Percentiles rank a stretch among this genome's conserved stretches.
Conservation (phyloP, 2,797 vertebrate genomes). For the Helostoma temminkii region DNA sequence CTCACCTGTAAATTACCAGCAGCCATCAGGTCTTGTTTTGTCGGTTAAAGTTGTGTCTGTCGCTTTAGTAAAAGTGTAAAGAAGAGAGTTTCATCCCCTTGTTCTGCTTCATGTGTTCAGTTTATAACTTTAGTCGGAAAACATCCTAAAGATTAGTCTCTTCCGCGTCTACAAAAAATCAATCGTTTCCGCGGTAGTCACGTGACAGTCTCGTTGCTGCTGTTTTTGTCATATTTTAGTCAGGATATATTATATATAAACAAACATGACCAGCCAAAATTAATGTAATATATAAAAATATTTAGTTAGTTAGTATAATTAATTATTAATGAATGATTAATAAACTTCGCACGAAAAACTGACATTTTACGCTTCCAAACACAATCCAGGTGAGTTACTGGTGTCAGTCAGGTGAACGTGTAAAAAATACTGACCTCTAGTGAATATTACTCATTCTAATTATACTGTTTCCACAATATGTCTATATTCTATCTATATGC, state of each 20-base stretch:
- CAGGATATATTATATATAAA: background rate
- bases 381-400: conserved; percentile 1
- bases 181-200: conserved; percentile 72
- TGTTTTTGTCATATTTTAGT: background rate
- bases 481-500: background rate
- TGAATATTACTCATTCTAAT: too few relatives aligned
- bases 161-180: conserved; percentile 63
- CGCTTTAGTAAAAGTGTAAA: background rate
- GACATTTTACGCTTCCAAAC: background rate
- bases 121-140: conserved; percentile 6
- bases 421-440: conserved; percentile 24
- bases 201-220: conserved; percentile 47
- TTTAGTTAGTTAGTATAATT: background rate
- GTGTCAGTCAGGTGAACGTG: background rate
- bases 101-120: background rate
- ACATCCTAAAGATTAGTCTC: conserved; percentile 25
- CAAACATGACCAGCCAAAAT: background rate
- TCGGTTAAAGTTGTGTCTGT: background rate
- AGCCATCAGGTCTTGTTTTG: conserved; percentile 54
- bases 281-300: background rate
- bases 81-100: background rate
- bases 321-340: too few relatives aligned
- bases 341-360: background rate
- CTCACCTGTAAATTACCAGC: conserved; percentile 79
- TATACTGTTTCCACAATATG: background rate